Evolutionary conservation across 1,140 invertebrate genomes (phyloP).

Genomic region (Luehdorfia chinensis): DNA sequence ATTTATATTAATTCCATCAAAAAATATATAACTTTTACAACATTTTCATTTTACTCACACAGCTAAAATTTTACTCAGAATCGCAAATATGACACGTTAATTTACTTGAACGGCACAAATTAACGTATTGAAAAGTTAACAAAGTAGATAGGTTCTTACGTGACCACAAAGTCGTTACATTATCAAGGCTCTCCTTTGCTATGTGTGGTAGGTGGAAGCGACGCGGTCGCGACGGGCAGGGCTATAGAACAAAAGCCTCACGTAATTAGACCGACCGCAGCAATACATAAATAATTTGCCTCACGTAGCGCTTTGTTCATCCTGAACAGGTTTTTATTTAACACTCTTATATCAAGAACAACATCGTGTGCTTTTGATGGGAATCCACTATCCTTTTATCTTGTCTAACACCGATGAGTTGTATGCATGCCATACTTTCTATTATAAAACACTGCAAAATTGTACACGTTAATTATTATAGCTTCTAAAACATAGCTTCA

Average conservation of each 20-base stretch:
- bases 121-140: constrained; percentile 32
- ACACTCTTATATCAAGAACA: constrained; percentile 68
- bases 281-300: constrained; percentile 76
- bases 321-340: constrained; percentile 70
- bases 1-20: no score
- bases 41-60: no score
- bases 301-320: constrained; percentile 69
- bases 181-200: constrained; percentile 32
- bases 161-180: constrained; percentile 44
- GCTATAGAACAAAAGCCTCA: constrained; percentile 65
- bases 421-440: no score
- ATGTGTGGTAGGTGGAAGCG: constrained; percentile 31
- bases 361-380: constrained; percentile 63
- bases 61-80: no score
- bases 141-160: constrained; percentile 47
- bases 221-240: constrained; percentile 30
- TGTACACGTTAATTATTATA: no score
- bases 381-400: constrained; percentile 50
- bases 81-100: not conserved
- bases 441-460: no score
- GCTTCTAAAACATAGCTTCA: no score
- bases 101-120: constrained; percentile 3
- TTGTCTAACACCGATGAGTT: no score
- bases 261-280: constrained; percentile 72
- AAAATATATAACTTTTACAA: no score